Percentiles rank a stretch among this genome's conserved stretches.
phyloP scores from a whole-genome alignment of 2,797 vertebrate species.

The Acropternis orthonyx region DNA sequence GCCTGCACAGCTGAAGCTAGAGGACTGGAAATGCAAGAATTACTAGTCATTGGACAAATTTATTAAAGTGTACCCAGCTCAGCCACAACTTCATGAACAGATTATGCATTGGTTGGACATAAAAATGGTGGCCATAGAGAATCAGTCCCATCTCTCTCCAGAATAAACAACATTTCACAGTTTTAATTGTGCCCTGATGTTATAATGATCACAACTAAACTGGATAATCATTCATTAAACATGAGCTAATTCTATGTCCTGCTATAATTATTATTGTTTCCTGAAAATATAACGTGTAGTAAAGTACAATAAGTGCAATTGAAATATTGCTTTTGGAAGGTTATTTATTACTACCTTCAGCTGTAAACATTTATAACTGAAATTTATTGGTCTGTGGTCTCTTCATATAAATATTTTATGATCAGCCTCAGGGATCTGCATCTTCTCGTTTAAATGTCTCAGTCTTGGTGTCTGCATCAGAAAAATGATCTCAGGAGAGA shows the following conservation, averaged over 20 bases:
- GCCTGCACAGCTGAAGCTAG: neutral
- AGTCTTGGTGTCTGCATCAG: slow-evolving; percentile 62
- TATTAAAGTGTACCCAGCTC: neutral
- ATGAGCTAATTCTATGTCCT: slow-evolving; percentile 69
- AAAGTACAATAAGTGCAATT: slow-evolving; percentile 72
- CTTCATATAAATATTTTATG: slow-evolving; percentile 81
- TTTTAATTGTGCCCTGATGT: slow-evolving; percentile 59
- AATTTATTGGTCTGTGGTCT: slow-evolving; percentile 75
- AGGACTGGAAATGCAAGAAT: neutral
- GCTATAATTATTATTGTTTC: slow-evolving; percentile 75
- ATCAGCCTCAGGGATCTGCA: slow-evolving; percentile 72
- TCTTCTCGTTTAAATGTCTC: slow-evolving; percentile 74
- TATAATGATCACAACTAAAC: slow-evolving; percentile 64
- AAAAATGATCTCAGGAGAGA: slow-evolving; percentile 63
- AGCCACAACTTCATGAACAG: neutral
- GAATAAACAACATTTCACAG: slow-evolving; percentile 55
- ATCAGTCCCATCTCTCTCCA: neutral
- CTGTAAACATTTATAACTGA: slow-evolving; percentile 77
- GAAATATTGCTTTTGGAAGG: slow-evolving; percentile 75
- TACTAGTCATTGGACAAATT: neutral
- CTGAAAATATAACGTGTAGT: slow-evolving; percentile 67
- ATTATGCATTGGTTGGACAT: neutral
- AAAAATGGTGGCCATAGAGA: slow-evolving; percentile 1
- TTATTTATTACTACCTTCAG: slow-evolving; percentile 77
- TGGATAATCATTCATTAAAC: slow-evolving; percentile 74